These are phyloP conservation scores for Lasioglossum pauxillum DNA, from an alignment of 2,888 invertebrate species.

Conservation along the genomic window DNA sequence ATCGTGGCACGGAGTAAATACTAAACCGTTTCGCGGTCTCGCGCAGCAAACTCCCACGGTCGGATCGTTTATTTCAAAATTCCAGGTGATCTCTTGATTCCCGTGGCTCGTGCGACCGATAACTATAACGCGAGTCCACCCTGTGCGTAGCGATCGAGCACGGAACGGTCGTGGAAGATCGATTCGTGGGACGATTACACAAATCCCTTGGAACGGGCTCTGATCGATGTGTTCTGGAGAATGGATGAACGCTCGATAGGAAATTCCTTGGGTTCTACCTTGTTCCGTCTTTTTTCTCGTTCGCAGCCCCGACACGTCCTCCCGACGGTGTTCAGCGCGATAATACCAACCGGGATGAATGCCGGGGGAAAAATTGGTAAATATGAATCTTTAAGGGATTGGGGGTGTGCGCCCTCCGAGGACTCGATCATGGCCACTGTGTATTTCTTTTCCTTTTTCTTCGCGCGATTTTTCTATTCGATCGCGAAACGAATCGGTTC, in stretches of 20 bases:
- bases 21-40: not conserved
- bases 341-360: not conserved
- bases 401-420: not conserved
- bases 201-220: not conserved
- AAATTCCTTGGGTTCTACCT: slow-evolving; percentile 4
- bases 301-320: not conserved
- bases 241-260: slow-evolving; percentile 8
- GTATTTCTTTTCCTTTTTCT: not conserved
- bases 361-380: not conserved
- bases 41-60: not conserved
- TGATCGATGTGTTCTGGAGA: slow-evolving; percentile 8
- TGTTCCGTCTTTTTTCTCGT: not conserved
- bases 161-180: not conserved
- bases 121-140: not conserved
- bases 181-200: not conserved
- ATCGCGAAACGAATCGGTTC: not conserved
- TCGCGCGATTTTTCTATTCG: not conserved
- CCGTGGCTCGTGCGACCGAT: not conserved
- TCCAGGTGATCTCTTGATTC: not conserved
- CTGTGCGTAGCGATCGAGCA: not conserved
- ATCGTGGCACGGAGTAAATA: not conserved
- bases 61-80: not conserved
- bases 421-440: not conserved
- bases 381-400: not conserved
- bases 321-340: not conserved